Base-by-base conservation (phyloP, 2,797 vertebrate genomes). In the Thamnophis elegans region DNA sequence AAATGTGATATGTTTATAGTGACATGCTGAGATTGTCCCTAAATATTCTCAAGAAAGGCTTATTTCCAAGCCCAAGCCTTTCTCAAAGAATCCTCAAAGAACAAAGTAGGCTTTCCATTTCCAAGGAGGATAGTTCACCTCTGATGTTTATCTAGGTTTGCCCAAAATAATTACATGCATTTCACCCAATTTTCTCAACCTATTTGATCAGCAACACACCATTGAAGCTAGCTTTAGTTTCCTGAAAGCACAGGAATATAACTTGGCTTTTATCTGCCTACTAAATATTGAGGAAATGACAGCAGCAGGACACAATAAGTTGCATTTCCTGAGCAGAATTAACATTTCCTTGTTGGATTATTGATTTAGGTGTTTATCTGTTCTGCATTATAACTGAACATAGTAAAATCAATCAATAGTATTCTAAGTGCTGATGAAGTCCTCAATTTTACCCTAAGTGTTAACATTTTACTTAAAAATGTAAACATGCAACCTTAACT, bases 311-410 rank as follows among this genome's bases (percentile, higher is more conserved):
- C 97, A 93, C 95, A 96, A 96, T 96, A 97, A 97, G 96, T 95
- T 88, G 0, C 85, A 55, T 93, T 95, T 95, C 96, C 94, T 95
- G 93, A 95, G 95, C 94, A 96, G 95, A 98, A 96, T 95, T 95
- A 97, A 96, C 95, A 96, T 54, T 60, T 59, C 91, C 97, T 95
- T 97, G 96, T 95, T 97, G 94, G 95, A 96, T 96, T 97, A 97
- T 93, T 97, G 96, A 96, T 97, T 96, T 97, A 96, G 94, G 95
- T 96, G 94, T 97, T 98, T 97, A 96, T 97, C 94, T 95, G 95
- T 95, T 96, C 96, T 97, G 97, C 96, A 97, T 95, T 96, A 97
- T 96, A 95, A 96, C 96, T 97, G 95, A 95, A 93, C 90, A 87
- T 92, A 78, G 91, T 96, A 92, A 94, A 95, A 96, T 95, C 85